phyloP scores from a whole-genome alignment of 2,797 vertebrate species.

The Periparus ater region DNA sequence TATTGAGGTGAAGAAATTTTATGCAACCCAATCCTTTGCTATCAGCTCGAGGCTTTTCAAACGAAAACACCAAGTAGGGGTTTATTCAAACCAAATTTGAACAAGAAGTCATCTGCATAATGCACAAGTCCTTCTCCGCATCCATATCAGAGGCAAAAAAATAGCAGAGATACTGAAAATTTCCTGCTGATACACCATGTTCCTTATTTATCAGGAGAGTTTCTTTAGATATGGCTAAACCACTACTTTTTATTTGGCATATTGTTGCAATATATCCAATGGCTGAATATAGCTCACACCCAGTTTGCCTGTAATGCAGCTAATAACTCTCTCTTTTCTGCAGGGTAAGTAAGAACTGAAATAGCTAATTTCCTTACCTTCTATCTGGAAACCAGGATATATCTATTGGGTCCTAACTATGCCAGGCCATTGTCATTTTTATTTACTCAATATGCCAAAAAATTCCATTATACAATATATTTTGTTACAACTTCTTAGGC shows the following conservation, averaged over 20 bases:
- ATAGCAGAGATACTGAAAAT: background rate
- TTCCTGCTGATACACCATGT: background rate
- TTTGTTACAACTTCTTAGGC: background rate
- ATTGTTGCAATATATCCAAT: background rate
- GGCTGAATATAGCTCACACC: background rate
- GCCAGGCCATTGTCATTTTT: background rate
- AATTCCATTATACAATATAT: background rate
- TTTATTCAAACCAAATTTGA: background rate
- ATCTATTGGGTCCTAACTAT: background rate
- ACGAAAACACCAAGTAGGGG: background rate
- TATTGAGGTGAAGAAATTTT: background rate
- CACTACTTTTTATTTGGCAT: background rate
- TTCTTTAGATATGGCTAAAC: background rate
- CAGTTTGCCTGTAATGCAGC: background rate
- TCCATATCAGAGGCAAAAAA: background rate
- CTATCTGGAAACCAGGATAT: background rate
- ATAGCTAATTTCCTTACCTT: background rate
- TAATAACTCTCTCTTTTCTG: background rate
- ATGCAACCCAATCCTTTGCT: background rate
- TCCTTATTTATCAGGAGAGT: background rate
- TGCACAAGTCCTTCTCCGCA: background rate
- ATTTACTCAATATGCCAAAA: background rate
- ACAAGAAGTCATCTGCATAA: background rate
- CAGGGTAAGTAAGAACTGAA: background rate
- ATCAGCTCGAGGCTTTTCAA: background rate